A percentile compares a stretch with the other conserved stretches of the same genome.
phyloP scores from a whole-genome alignment of 2,888 invertebrate genomes.

The Hipparchia sbordonii region DNA sequence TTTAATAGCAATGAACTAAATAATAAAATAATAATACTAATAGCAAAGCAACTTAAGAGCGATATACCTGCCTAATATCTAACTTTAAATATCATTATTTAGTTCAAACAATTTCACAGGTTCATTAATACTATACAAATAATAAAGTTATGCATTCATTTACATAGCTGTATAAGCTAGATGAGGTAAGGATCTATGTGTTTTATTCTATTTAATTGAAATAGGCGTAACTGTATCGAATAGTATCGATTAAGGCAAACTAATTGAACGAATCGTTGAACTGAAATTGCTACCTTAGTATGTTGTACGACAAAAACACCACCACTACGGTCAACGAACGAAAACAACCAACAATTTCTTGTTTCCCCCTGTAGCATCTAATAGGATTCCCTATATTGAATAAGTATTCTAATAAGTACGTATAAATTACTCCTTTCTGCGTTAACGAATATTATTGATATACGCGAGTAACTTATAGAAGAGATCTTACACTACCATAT shows the following conservation, averaged over 20 bases:
- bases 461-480: neutral
- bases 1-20: no score
- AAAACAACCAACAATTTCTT: constrained; percentile 56
- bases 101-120: neutral
- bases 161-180: no score
- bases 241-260: constrained; percentile 29
- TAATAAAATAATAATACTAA: no score
- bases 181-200: no score
- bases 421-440: neutral
- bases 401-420: neutral
- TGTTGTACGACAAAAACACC: constrained; percentile 58
- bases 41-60: no score
- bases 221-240: constrained; percentile 26
- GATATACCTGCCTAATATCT: no score
- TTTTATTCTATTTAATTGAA: constrained; percentile 2
- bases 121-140: no score
- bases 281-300: constrained; percentile 46
- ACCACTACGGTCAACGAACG: constrained; percentile 67
- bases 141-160: no score
- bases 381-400: constrained; percentile 36
- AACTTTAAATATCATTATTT: neutral
- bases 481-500: neutral
- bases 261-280: constrained; percentile 43
- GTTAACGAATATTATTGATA: no score
- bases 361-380: constrained; percentile 46